These are phyloP conservation scores for Crossocerus cetratus DNA, from an alignment of 2,888 invertebrate species.

Conservation along the genomic window DNA sequence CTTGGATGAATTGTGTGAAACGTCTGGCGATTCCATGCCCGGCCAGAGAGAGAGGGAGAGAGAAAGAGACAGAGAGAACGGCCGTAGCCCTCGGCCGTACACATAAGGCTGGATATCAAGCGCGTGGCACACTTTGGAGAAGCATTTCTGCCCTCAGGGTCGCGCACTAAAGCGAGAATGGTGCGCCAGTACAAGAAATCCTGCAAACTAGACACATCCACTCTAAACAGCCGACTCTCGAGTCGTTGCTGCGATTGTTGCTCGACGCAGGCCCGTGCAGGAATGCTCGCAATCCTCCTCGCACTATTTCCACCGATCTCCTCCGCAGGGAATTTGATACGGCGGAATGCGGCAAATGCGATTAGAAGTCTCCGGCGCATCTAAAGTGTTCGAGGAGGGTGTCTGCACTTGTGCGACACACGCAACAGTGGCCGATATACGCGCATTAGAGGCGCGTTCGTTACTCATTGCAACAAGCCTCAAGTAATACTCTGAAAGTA, in stretches of 20 bases:
- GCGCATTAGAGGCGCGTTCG: too few species aligned
- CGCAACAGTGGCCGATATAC: too few species aligned
- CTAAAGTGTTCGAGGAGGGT: too few species aligned
- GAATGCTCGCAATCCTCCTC: neutral
- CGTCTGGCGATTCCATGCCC: conserved; percentile 4
- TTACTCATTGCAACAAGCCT: too few species aligned
- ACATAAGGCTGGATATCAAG: conserved; percentile 17
- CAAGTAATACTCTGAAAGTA: too few species aligned
- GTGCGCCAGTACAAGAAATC: conserved; percentile 26
- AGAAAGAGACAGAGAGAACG: too few species aligned
- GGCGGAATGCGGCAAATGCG: neutral
- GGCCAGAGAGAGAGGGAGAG: conserved; percentile 24
- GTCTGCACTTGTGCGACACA: too few species aligned
- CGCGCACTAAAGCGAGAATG: conserved; percentile 38
- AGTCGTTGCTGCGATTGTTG: neutral
- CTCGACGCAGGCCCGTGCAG: neutral
- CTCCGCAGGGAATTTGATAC: neutral
- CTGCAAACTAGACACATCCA: conserved; percentile 27
- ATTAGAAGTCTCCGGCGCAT: neutral
- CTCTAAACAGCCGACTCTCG: conserved; percentile 6
- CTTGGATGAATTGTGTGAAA: neutral
- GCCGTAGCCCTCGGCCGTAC: neutral
- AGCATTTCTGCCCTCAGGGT: conserved; percentile 43
- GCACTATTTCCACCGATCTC: neutral
- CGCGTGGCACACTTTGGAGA: conserved; percentile 48